Percentiles rank a stretch among this genome's conserved stretches.
These are phyloP conservation scores for Prionace glauca DNA, from an alignment of 2,797 vertebrate species.

Conservation along the genomic window DNA sequence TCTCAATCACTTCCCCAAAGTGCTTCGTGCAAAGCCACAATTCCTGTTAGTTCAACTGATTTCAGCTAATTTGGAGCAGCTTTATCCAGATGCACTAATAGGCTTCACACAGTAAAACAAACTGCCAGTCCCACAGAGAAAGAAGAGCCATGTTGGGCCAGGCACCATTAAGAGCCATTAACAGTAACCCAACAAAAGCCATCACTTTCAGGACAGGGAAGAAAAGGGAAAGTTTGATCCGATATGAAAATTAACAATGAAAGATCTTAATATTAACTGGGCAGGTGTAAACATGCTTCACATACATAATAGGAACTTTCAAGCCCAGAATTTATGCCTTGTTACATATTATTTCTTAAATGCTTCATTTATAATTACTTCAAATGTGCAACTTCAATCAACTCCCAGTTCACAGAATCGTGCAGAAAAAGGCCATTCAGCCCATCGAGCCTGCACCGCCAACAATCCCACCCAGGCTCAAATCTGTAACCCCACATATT, in stretches of 20 bases:
- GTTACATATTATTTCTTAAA: not conserved
- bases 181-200: not conserved
- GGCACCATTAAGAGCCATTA: not conserved
- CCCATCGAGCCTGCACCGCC: no score
- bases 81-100: not conserved
- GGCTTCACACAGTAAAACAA: not conserved
- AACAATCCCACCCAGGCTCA: no score
- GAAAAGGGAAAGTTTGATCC: not conserved
- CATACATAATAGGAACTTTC: not conserved
- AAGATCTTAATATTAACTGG: not conserved
- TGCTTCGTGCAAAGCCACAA: slow-evolving; percentile 7
- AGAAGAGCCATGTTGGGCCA: not conserved
- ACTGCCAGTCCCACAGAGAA: not conserved
- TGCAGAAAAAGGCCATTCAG: no score
- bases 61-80: not conserved
- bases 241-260: not conserved
- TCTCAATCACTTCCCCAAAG: not conserved
- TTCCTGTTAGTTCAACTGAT: slow-evolving; percentile 27
- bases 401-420: no score
- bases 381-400: not conserved
- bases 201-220: not conserved
- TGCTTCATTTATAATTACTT: not conserved
- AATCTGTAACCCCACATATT: no score
- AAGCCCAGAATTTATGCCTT: not conserved
- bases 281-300: not conserved